Evolutionary conservation across 2,888 invertebrate genomes (phyloP).

Genomic region (Hydroisotoma schaefferi): DNA sequence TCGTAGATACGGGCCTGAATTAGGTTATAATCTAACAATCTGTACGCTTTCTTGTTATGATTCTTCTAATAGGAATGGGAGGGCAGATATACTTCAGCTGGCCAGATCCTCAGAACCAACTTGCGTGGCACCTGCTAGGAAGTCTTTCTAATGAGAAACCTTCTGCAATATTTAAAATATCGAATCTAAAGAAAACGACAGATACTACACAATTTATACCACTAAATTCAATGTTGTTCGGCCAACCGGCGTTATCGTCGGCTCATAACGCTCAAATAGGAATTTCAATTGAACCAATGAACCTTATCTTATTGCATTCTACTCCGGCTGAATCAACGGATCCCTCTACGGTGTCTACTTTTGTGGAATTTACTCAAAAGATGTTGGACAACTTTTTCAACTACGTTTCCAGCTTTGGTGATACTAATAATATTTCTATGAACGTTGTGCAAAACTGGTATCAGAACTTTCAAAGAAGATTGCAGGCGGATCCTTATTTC

Average conservation of each 20-base stretch:
- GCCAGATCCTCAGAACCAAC: constrained; percentile 82
- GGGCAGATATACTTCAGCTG: constrained; percentile 82
- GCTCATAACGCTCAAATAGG: constrained; percentile 91
- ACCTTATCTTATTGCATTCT: constrained; percentile 54
- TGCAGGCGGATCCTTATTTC: constrained; percentile 88
- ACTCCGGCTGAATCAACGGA: constrained; percentile 53
- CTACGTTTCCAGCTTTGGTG: constrained; percentile 82
- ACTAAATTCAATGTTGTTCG: constrained; percentile 48
- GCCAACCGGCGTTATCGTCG: constrained; percentile 18
- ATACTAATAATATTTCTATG: constrained; percentile 34
- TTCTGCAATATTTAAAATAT: constrained; percentile 94
- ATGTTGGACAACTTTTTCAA: constrained; percentile 92
- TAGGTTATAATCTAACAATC: no score
- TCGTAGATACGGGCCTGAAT: no score
- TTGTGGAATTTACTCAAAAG: constrained; percentile 66
- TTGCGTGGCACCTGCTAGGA: constrained; percentile 92
- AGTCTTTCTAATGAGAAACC: constrained; percentile 91
- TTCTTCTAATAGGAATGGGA: constrained; percentile 16
- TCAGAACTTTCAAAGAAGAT: constrained; percentile 80
- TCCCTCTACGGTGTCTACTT: constrained; percentile 52
- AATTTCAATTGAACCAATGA: constrained; percentile 77
- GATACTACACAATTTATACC: constrained; percentile 51
- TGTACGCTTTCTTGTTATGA: constrained; percentile 11
- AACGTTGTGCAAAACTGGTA: constrained; percentile 90
- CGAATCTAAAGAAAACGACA: constrained; percentile 71